These are phyloP conservation scores for Chunga burmeisteri DNA, from an alignment of 2,113 vertebrate genomes.

Conservation along the genomic window DNA sequence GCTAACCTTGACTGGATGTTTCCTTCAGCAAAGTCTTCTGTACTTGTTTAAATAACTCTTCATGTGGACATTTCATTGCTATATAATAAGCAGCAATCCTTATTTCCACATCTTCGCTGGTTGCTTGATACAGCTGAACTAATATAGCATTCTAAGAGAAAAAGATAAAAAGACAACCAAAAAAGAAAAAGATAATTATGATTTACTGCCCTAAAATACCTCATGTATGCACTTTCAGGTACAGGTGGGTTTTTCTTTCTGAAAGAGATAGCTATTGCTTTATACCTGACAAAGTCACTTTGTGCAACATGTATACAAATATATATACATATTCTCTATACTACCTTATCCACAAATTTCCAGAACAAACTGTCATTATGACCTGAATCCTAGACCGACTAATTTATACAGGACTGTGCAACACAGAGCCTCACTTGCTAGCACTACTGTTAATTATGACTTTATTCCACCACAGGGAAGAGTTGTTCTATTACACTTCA, in stretches of 20 bases:
- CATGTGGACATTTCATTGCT: constrained; percentile 82
- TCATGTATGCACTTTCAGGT: neutral
- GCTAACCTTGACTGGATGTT: constrained; percentile 86
- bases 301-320: neutral
- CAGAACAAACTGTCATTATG: neutral
- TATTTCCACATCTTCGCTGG: constrained; percentile 82
- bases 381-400: neutral
- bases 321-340: neutral
- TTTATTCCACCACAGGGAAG: neutral
- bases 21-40: constrained; percentile 75
- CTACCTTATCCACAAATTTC: neutral
- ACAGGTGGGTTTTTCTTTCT: neutral
- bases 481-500: neutral
- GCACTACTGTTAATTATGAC: neutral
- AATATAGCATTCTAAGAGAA: constrained; percentile 77
- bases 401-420: neutral
- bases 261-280: neutral
- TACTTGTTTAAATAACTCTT: constrained; percentile 76
- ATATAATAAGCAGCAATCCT: constrained; percentile 85
- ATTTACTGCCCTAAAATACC: neutral
- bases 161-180: neutral
- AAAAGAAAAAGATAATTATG: neutral
- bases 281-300: neutral
- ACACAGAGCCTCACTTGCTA: neutral
- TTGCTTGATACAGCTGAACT: constrained; percentile 76